These are phyloP conservation scores for Cynopterus sphinx DNA, from an alignment of 2,797 vertebrate genomes.

Conservation along the genomic window DNA sequence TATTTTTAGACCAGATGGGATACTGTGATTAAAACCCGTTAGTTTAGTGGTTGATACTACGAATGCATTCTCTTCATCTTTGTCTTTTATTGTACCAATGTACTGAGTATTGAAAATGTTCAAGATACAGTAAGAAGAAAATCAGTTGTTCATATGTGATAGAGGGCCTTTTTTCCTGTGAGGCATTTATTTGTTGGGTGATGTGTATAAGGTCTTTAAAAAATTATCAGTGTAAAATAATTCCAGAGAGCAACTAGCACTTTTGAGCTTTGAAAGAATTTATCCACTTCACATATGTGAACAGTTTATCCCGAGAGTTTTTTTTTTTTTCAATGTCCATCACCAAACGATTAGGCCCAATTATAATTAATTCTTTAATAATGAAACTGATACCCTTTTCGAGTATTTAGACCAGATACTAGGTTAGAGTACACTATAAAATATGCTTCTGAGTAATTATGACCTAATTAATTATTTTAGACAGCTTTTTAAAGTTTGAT, in stretches of 20 bases:
- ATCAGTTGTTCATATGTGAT: background rate
- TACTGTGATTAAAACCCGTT: background rate
- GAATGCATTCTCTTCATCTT: background rate
- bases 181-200: background rate
- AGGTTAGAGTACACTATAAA: constrained; percentile 65
- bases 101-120: background rate
- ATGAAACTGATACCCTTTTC: constrained; percentile 65
- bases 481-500: constrained; percentile 73
- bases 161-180: background rate
- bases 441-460: constrained; percentile 65
- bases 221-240: constrained; percentile 1
- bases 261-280: constrained; percentile 16
- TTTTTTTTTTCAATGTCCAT: constrained; percentile 49
- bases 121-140: background rate
- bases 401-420: constrained; percentile 65
- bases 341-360: constrained; percentile 62
- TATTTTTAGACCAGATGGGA: background rate
- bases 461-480: constrained; percentile 77
- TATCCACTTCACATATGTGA: constrained; percentile 9
- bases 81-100: background rate
- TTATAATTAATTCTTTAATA: constrained; percentile 76
- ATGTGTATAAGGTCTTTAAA: background rate
- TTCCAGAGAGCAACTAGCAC: background rate
- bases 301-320: constrained; percentile 33
- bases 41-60: background rate